A percentile compares a stretch with the other conserved stretches of the same genome.
Evolutionary conservation across 2,888 invertebrate species (phyloP).

Genomic region (Ariolimax columbianus): DNA sequence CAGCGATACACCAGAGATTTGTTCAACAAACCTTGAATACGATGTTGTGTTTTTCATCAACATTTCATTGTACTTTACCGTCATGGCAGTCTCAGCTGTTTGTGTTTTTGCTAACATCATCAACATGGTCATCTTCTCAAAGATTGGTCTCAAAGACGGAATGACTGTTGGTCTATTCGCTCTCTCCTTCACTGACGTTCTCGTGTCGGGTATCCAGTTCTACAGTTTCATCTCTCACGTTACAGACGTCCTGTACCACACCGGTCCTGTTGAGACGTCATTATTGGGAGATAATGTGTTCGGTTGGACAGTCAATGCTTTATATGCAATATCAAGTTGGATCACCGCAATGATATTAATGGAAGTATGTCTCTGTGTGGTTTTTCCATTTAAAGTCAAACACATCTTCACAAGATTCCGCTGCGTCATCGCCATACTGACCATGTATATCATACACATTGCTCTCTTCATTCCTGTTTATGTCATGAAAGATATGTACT

Average conservation of each 20-base stretch:
- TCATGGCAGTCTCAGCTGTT: no score
- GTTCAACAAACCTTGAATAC: no score
- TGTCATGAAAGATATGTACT: conserved; percentile 1
- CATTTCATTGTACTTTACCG: no score
- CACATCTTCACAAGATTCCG: conserved; percentile 29
- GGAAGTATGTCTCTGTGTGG: conserved; percentile 39
- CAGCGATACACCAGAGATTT: no score
- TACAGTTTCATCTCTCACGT: neutral
- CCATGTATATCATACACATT: neutral
- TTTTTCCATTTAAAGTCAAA: conserved; percentile 30
- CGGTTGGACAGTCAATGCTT: neutral
- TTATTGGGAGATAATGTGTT: neutral
- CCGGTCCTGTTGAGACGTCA: neutral
- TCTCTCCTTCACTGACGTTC: conserved; percentile 16
- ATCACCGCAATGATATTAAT: conserved; percentile 27
- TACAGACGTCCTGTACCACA: neutral
- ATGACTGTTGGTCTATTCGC: conserved; percentile 31
- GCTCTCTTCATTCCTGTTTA: neutral
- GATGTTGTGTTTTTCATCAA: no score
- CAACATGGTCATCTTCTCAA: neutral
- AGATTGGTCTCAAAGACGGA: conserved; percentile 15
- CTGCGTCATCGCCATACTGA: neutral
- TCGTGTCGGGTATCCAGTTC: neutral
- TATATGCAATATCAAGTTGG: conserved; percentile 29
- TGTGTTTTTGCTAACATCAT: neutral